Evolutionary conservation across 2,888 invertebrate genomes (phyloP).

Genomic region (Holacanthella duospinosa): DNA sequence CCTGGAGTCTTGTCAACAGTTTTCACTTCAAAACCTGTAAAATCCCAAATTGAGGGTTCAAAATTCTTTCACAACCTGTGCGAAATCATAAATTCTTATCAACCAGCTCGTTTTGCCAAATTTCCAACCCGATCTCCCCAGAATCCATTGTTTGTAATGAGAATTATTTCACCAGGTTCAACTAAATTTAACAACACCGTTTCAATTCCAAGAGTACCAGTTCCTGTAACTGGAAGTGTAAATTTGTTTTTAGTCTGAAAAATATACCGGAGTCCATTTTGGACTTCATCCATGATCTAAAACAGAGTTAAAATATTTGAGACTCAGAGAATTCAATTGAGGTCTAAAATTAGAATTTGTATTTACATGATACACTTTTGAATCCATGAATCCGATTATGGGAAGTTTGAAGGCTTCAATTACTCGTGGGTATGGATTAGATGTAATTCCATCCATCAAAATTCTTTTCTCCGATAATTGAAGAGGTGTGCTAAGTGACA

Average conservation of each 20-base stretch:
- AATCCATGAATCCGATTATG: background rate
- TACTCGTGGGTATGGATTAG: background rate
- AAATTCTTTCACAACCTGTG: background rate
- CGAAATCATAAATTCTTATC: background rate
- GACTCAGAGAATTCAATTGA: background rate
- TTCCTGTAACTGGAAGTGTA: conserved; percentile 1
- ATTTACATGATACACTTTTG: background rate
- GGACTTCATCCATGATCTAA: conserved; percentile 6
- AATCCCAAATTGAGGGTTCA: no score
- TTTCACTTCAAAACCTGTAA: background rate
- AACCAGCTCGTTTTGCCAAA: background rate
- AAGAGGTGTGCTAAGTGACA: no score
- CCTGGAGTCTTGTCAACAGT: background rate
- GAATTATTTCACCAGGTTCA: conserved; percentile 8
- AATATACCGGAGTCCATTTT: conserved; percentile 6
- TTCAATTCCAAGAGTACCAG: background rate
- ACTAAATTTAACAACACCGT: conserved; percentile 6
- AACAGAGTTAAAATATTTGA: background rate
- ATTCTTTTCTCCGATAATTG: background rate
- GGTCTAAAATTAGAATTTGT: background rate
- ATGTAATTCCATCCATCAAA: background rate
- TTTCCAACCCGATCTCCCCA: background rate
- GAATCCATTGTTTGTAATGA: conserved; percentile 1
- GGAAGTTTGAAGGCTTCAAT: background rate
- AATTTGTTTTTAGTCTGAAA: conserved; percentile 8